Evolutionary conservation across 2,888 invertebrate genomes (phyloP), one percentile per base, ranked within the genome.

Genomic region (Phania funesta): DNA sequence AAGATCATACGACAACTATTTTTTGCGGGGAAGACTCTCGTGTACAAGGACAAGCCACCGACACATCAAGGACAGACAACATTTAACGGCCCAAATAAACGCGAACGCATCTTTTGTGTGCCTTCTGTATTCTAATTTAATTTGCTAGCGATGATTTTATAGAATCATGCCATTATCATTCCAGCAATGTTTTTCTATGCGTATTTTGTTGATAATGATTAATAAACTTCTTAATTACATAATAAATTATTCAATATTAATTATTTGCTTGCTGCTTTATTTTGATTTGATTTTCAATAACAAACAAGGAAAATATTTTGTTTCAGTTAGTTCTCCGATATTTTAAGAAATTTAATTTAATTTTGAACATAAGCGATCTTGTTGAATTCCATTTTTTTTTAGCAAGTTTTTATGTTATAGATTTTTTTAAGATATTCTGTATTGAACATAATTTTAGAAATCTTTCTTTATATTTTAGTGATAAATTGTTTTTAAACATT

Each of bases 211-310:
- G n/a, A n/a, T n/a, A n/a, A n/a, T n/a, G n/a, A n/a, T 80, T 48
- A 56, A 75, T 58, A 44, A 35, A 70, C 20, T 68, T 58, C 68
- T 81, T 73, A 67, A 44, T 44, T 9, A 77, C 68, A 77, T 64
- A 67, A 73, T 77, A 73, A 81, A 77, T 73, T 56, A 41, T 73
- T 77, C 48, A 35, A 64, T 56, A 73, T 62, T 54, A 60, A 67
- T 64, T 48, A 73, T 81, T 60, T 67, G 60, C 41, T 60, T 67
- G 60, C 41, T 67, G 38, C 38, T 26, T 44, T 44, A 44, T 80
- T 71, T 71, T 71, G 11, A 18, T 46, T 64, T 68, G 13, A 62
- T 60, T 52, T 73, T 38, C 7, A 44, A 77, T 62, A 54, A 29
- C 44, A 54, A 56, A 44, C 24, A 29, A 48, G 29, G 13, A 29